Evolutionary conservation across 1,140 invertebrate species (phyloP).

Genomic region (Antheraea mylitta): DNA sequence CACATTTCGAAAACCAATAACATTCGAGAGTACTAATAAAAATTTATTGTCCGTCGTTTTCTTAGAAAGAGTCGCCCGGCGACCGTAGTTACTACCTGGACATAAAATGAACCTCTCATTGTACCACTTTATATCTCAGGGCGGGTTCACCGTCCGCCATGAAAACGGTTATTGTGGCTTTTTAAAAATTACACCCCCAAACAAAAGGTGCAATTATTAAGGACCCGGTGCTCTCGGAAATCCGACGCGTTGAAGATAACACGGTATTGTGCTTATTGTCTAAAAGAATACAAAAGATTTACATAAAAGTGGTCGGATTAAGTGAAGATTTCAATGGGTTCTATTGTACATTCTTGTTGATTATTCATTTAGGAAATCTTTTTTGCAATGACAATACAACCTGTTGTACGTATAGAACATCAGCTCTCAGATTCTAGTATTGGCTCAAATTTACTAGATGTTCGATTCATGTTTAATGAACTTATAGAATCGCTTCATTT

Average conservation of each 20-base stretch:
- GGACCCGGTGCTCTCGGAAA: neutral
- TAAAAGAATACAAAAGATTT: neutral
- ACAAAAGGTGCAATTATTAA: neutral
- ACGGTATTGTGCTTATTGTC: neutral
- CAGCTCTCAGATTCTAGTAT: no score
- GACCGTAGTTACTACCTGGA: constrained; percentile 16
- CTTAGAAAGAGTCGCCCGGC: constrained; percentile 1
- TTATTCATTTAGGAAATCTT: no score
- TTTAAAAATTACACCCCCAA: neutral
- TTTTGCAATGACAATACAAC: no score
- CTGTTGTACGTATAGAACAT: no score
- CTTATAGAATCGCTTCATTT: no score
- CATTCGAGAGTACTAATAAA: constrained; percentile 16
- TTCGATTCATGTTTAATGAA: no score
- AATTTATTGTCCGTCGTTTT: constrained; percentile 18
- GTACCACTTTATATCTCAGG: neutral
- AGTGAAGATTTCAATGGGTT: neutral
- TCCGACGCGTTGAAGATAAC: neutral
- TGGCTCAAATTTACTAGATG: no score
- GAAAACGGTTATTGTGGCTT: neutral
- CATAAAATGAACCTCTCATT: constrained; percentile 11
- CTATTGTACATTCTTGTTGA: no score
- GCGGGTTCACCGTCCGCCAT: neutral
- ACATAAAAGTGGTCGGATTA: neutral
- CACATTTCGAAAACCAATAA: constrained; percentile 14